phyloP scores from a whole-genome alignment of 1,140 invertebrate species.

The Caerostris darwini region DNA sequence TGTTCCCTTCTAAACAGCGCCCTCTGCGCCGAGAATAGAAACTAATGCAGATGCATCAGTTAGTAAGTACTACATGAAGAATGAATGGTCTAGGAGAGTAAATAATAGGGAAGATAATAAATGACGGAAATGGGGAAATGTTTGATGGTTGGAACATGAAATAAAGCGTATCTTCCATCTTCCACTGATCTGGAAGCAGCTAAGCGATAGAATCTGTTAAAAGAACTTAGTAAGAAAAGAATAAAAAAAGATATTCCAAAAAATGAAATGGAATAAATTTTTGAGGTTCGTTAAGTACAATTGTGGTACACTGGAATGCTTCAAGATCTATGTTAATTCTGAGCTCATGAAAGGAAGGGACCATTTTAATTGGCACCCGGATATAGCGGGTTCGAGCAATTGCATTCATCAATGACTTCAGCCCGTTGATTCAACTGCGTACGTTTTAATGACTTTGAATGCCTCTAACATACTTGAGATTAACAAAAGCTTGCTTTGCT shows the following conservation, averaged over 20 bases:
- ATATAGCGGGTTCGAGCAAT: slow-evolving; percentile 3
- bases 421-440: neutral
- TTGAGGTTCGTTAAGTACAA: slow-evolving; percentile 40
- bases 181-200: neutral
- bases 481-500: neutral
- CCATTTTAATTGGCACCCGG: slow-evolving; percentile 36
- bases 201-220: neutral
- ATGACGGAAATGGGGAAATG: slow-evolving; percentile 50
- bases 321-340: neutral
- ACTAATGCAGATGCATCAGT: slow-evolving; percentile 24
- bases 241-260: neutral
- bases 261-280: neutral
- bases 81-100: slow-evolving; percentile 56
- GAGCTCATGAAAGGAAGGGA: neutral
- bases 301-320: neutral
- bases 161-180: slow-evolving; percentile 49
- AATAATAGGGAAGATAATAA: slow-evolving; percentile 69
- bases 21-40: neutral
- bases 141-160: slow-evolving; percentile 42
- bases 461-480: neutral
- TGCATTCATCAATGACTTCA: slow-evolving; percentile 13
- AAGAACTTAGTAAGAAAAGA: neutral
- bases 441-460: slow-evolving; percentile 21
- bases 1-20: slow-evolving; percentile 21
- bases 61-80: slow-evolving; percentile 35